phyloP scores from a whole-genome alignment of 1,140 invertebrate species.

The Drosophila grimshawi region DNA sequence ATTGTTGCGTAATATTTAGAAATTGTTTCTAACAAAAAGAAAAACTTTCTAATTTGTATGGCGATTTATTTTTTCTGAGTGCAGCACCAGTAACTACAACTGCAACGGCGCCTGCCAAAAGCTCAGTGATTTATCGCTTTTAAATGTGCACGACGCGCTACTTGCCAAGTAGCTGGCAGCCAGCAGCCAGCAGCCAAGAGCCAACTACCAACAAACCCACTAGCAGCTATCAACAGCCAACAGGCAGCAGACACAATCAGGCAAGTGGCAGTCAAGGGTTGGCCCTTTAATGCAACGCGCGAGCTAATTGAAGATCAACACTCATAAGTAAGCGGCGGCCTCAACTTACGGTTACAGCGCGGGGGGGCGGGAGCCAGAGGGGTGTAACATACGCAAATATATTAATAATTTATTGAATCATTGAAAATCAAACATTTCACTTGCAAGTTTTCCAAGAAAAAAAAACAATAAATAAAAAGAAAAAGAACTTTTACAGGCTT shows the following conservation, averaged over 20 bases:
- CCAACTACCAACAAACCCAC: background rate
- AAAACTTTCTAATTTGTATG: too few species aligned
- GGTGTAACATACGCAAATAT: slow-evolving; percentile 71
- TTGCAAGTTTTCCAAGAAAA: slow-evolving; percentile 75
- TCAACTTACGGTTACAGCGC: too few species aligned
- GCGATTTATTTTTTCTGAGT: too few species aligned
- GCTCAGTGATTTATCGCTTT: slow-evolving; percentile 77
- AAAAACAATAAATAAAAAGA: slow-evolving; percentile 10
- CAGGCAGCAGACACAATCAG: background rate
- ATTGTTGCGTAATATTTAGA: too few species aligned
- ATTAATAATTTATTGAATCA: slow-evolving; percentile 83
- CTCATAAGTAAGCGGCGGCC: slow-evolving; percentile 17
- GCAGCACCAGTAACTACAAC: slow-evolving; percentile 1
- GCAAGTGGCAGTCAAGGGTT: slow-evolving; percentile 45
- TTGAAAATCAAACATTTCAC: slow-evolving; percentile 83
- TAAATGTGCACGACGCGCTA: slow-evolving; percentile 70
- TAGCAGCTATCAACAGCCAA: slow-evolving; percentile 34
- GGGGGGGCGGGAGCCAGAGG: too few species aligned
- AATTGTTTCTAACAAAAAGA: too few species aligned
- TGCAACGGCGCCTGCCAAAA: slow-evolving; percentile 62
- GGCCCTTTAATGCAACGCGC: slow-evolving; percentile 57
- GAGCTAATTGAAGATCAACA: slow-evolving; percentile 76
- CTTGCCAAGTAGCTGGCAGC: slow-evolving; percentile 66
- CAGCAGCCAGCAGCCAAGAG: slow-evolving; percentile 11
- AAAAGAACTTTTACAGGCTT: slow-evolving; percentile 14